Evolutionary conservation across 2,888 invertebrate genomes (phyloP).

Genomic region (Copidosoma aretas): DNA sequence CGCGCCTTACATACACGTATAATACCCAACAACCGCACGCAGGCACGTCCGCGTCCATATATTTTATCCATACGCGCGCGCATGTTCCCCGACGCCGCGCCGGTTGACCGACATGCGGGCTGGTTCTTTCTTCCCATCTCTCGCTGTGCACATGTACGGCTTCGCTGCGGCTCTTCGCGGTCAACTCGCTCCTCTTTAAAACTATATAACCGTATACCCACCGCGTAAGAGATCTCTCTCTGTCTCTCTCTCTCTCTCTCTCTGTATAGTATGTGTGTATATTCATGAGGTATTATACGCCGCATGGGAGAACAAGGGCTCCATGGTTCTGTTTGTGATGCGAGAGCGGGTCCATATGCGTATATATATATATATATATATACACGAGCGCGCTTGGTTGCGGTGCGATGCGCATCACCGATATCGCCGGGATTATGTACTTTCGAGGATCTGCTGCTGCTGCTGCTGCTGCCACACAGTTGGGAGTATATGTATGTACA

Average conservation of each 20-base stretch:
- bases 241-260: conserved; percentile 11
- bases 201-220: no score
- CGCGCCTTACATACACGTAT: no score
- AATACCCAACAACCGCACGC: no score
- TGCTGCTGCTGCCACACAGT: no score
- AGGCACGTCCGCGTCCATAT: no score
- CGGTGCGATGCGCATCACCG: background rate
- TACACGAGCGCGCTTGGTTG: no score
- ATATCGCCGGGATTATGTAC: conserved; percentile 18
- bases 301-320: no score
- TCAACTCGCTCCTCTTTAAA: background rate
- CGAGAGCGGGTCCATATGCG: no score
- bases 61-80: background rate
- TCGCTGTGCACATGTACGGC: background rate
- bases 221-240: background rate
- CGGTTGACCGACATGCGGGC: conserved; percentile 2
- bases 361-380: background rate
- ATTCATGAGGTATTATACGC: no score
- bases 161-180: background rate
- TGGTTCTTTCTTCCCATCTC: background rate
- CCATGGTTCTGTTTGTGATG: no score
- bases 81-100: background rate
- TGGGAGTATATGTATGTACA: no score
- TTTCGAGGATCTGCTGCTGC: background rate
- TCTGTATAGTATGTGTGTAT: background rate